A percentile compares a stretch with the other conserved stretches of the same genome.
These are phyloP conservation scores for Schmidtea mediterranea DNA, from an alignment of 1,140 invertebrate species.

Conservation along the genomic window DNA sequence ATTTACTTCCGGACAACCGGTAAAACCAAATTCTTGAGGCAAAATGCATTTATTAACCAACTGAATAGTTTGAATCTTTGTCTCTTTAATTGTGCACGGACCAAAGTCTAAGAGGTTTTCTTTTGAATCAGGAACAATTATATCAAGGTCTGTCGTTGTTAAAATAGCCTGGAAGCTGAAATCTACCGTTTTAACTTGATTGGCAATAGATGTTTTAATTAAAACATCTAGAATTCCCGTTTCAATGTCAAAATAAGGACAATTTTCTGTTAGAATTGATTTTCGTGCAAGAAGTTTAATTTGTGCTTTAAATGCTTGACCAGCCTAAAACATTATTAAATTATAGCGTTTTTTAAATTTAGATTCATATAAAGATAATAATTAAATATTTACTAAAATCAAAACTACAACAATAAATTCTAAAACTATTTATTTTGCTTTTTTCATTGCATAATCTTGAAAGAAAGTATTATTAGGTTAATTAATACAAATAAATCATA, in stretches of 20 bases:
- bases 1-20: constrained; percentile 21
- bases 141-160: constrained; percentile 23
- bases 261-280: constrained; percentile 15
- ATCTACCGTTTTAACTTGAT: constrained; percentile 19
- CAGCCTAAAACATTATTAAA: not conserved
- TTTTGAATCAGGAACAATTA: constrained; percentile 13
- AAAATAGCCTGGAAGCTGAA: constrained; percentile 25
- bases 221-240: constrained; percentile 24
- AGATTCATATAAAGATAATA: too few species aligned
- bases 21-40: constrained; percentile 25
- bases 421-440: too few species aligned
- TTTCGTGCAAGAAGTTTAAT: constrained; percentile 23
- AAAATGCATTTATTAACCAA: constrained; percentile 25
- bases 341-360: too few species aligned
- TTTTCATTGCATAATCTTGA: too few species aligned
- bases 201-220: constrained; percentile 20
- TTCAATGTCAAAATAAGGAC: constrained; percentile 22
- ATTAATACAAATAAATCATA: too few species aligned
- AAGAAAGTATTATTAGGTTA: too few species aligned
- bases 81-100: constrained; percentile 22
- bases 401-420: too few species aligned
- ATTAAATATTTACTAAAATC: too few species aligned
- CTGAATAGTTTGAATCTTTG: constrained; percentile 15
- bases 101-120: constrained; percentile 20
- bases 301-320: constrained; percentile 17